Evolutionary conservation across 2,888 invertebrate genomes (phyloP).

Genomic region (Poecilobothrus nobilitatus): DNA sequence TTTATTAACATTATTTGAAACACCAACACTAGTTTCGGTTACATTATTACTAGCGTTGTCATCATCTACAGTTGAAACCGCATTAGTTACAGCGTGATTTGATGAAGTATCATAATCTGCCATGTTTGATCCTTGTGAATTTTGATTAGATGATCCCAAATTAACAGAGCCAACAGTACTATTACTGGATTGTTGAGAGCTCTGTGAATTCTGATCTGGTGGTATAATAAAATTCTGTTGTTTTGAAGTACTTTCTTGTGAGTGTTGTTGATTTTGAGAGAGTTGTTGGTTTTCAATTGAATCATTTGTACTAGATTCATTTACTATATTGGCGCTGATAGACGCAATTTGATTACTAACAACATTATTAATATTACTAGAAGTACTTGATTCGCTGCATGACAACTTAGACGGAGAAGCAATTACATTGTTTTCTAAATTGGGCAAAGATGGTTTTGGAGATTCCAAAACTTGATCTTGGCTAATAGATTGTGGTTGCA

Average conservation of each 20-base stretch:
- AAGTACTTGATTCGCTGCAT: background rate
- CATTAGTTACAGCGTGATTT: background rate
- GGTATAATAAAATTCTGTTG: background rate
- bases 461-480: conserved; percentile 31
- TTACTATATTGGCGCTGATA: conserved; percentile 7
- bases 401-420: conserved; percentile 32
- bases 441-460: conserved; percentile 1
- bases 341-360: conserved; percentile 44
- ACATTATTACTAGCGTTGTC: conserved; percentile 26
- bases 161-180: background rate
- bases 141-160: background rate
- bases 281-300: background rate
- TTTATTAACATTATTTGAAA: conserved; percentile 24
- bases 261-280: background rate
- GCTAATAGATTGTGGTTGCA: conserved; percentile 24
- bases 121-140: background rate
- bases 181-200: background rate
- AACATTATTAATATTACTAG: conserved; percentile 34
- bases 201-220: background rate
- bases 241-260: background rate
- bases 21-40: background rate
- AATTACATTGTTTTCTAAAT: conserved; percentile 33
- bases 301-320: conserved; percentile 13
- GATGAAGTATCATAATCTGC: conserved; percentile 9
- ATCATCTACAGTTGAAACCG: background rate